These are phyloP conservation scores for Drosophila fungiperda DNA, from an alignment of 2,888 invertebrate genomes.

Conservation along the genomic window DNA sequence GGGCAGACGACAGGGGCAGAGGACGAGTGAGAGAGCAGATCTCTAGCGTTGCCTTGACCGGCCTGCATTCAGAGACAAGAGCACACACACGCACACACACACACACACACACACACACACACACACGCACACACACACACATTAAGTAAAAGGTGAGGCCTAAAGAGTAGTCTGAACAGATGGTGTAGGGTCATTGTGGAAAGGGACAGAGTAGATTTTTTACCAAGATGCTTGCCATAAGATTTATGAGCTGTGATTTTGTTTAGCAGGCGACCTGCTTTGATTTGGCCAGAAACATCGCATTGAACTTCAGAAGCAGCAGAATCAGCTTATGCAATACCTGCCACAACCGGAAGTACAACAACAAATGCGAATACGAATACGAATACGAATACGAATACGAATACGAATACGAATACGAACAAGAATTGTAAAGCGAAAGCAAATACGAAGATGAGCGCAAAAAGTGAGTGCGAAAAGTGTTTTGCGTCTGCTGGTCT, in stretches of 20 bases:
- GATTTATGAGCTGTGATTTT: constrained; percentile 58
- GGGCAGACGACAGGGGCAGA: constrained; percentile 12
- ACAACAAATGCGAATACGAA: constrained; percentile 16
- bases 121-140: constrained; percentile 8
- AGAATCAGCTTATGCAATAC: constrained; percentile 59
- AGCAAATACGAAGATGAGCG: constrained; percentile 18
- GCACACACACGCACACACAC: constrained; percentile 15
- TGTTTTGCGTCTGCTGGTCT: constrained; percentile 15
- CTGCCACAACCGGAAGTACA: constrained; percentile 41
- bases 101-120: constrained; percentile 17
- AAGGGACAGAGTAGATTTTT: background rate
- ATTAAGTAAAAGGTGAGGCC: constrained; percentile 9
- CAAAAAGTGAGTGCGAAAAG: constrained; percentile 11
- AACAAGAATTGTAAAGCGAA: constrained; percentile 1
- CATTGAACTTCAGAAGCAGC: constrained; percentile 65
- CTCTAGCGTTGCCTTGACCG: constrained; percentile 65
- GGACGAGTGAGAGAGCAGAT: constrained; percentile 25
- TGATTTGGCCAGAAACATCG: constrained; percentile 56
- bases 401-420: constrained; percentile 21
- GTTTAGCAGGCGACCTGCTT: constrained; percentile 44
- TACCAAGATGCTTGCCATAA: constrained; percentile 33
- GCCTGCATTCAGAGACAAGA: constrained; percentile 46
- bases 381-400: constrained; percentile 9
- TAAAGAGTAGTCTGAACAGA: background rate
- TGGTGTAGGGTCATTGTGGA: background rate